These are phyloP conservation scores for Acanthosepion esculentum DNA, from an alignment of 2,888 invertebrate species.

Conservation along the genomic window DNA sequence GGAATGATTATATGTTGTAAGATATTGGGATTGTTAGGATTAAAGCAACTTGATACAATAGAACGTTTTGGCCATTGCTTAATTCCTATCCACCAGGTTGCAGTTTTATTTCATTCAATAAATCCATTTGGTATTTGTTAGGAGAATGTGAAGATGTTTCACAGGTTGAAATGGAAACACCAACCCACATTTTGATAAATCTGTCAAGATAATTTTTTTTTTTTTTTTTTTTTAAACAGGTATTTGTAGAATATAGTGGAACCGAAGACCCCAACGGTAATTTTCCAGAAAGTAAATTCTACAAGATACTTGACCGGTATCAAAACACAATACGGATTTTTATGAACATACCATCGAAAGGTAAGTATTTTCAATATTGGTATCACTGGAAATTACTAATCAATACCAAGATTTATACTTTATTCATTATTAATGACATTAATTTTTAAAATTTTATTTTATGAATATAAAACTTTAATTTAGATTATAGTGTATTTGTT, in stretches of 20 bases:
- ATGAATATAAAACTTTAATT: not conserved
- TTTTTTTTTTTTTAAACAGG: not conserved
- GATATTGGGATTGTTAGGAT: too few species aligned
- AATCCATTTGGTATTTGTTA: too few species aligned
- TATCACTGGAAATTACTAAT: not conserved
- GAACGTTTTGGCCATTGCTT: too few species aligned
- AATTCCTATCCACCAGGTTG: too few species aligned
- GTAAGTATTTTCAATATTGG: conserved; percentile 52
- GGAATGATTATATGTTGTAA: too few species aligned
- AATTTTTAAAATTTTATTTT: not conserved
- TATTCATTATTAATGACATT: not conserved
- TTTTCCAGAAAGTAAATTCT: conserved; percentile 77
- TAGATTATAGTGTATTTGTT: not conserved
- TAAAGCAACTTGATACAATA: too few species aligned
- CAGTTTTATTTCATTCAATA: too few species aligned
- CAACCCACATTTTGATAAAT: too few species aligned
- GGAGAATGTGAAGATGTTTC: too few species aligned
- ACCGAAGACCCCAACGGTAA: conserved; percentile 76
- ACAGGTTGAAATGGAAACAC: too few species aligned
- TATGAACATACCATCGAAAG: conserved; percentile 80
- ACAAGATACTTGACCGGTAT: conserved; percentile 78
- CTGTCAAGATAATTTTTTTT: too few species aligned
- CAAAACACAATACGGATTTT: conserved; percentile 80
- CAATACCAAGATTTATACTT: not conserved
- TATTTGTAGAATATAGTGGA: conserved; percentile 68